Conservation (phyloP, 2,113 vertebrate species). For the Pomatostomus ruficeps region DNA sequence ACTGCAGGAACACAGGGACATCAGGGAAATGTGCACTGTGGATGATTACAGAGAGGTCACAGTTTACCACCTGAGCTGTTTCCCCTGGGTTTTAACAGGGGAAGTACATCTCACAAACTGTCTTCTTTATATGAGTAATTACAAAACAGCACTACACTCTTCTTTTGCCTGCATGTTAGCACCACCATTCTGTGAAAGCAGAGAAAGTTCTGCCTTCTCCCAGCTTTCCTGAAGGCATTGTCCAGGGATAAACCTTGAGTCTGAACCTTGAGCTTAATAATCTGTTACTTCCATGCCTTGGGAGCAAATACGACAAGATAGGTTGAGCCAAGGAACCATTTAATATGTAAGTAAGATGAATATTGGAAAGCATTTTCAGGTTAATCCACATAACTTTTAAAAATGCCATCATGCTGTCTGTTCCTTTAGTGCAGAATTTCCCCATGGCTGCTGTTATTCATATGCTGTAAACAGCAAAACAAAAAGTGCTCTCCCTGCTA, state of each 20-base stretch:
- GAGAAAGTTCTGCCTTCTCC: background rate
- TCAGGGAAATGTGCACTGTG: background rate
- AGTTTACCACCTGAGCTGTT: background rate
- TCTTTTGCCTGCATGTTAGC: background rate
- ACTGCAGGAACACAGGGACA: background rate
- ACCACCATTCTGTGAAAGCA: background rate
- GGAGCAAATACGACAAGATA: background rate
- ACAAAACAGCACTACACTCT: background rate
- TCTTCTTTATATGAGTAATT: background rate
- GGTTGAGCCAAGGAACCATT: background rate
- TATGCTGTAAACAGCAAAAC: background rate
- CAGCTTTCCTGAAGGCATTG: background rate
- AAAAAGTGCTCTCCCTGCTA: accelerated
- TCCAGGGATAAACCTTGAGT: background rate
- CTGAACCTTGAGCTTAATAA: background rate
- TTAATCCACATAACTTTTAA: background rate
- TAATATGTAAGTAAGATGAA: background rate
- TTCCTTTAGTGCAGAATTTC: background rate
- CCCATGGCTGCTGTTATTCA: background rate
- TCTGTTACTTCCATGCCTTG: background rate
- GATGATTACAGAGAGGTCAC: background rate
- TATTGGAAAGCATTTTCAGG: background rate
- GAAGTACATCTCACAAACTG: background rate
- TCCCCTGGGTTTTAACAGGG: background rate
- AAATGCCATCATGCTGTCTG: background rate